Conservation (phyloP, 2,888 invertebrate genomes). For the Ectobius pallidus region DNA sequence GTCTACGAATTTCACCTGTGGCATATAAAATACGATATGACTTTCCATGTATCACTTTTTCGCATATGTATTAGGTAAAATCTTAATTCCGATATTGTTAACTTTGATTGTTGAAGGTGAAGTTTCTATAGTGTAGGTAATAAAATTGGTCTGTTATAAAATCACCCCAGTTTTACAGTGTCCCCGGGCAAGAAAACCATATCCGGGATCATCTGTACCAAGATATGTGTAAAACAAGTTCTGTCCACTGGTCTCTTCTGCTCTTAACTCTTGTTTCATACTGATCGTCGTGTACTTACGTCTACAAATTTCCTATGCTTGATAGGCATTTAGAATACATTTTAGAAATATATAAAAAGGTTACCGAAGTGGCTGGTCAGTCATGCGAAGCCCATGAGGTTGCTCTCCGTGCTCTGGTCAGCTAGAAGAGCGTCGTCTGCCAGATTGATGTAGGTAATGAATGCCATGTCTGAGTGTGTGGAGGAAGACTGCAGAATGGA, state of each 20-base stretch:
- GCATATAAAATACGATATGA: conserved; percentile 6
- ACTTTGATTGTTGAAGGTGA: neutral
- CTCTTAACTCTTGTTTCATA: neutral
- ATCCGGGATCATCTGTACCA: conserved; percentile 1
- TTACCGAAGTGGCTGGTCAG: neutral
- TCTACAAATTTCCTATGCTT: neutral
- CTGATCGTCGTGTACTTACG: neutral
- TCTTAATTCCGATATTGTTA: neutral
- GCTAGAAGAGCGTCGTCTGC: conserved; percentile 40
- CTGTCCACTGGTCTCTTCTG: neutral
- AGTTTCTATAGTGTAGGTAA: neutral
- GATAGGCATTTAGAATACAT: neutral
- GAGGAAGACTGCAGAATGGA: conserved; percentile 40
- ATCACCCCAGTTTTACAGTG: neutral
- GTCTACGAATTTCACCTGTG: neutral
- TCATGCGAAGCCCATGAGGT: conserved; percentile 37
- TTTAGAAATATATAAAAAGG: neutral
- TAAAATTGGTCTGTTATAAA: neutral
- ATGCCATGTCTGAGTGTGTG: conserved; percentile 42
- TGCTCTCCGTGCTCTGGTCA: conserved; percentile 40
- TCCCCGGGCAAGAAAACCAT: neutral
- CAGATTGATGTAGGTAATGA: conserved; percentile 43
- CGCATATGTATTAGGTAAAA: neutral
- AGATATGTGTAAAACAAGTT: neutral
- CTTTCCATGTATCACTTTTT: neutral